A percentile compares a stretch with the other conserved stretches of the same genome.
Evolutionary conservation across 2,113 vertebrate genomes (phyloP).

Genomic region (Pterocles gutturalis): DNA sequence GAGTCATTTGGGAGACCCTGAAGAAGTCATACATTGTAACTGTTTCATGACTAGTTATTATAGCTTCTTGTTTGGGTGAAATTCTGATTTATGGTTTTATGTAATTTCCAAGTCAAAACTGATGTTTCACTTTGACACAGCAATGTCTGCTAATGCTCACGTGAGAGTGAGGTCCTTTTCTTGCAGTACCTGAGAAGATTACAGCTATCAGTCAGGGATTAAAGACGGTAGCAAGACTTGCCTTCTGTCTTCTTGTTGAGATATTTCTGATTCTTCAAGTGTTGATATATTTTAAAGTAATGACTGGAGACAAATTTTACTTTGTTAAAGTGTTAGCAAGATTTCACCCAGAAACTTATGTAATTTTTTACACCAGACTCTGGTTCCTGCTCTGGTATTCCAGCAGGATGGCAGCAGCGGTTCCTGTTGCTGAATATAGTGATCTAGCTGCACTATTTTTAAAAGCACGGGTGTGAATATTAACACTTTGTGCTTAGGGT

Average conservation of each 20-base stretch:
- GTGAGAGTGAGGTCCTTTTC: background rate
- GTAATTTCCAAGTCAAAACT: background rate
- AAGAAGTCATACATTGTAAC: background rate
- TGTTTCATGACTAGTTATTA: background rate
- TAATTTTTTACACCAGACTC: background rate
- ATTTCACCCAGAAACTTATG: background rate
- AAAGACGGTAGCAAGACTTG: background rate
- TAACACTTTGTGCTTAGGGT: conserved; percentile 23
- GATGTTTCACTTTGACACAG: background rate
- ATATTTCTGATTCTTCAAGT: background rate
- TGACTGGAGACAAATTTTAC: background rate
- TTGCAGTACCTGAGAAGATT: background rate
- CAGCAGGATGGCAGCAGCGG: background rate
- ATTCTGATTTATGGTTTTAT: background rate
- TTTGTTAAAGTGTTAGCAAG: background rate
- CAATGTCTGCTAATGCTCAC: background rate
- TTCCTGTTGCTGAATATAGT: background rate
- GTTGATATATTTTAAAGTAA: background rate
- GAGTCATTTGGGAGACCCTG: background rate
- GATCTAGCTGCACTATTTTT: background rate
- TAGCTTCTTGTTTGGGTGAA: background rate
- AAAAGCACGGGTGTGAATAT: background rate
- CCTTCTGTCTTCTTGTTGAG: background rate
- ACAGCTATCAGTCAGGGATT: background rate
- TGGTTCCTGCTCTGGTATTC: background rate